Conservation (phyloP, 1,140 invertebrate species). For the Platorchestia sp. region DNA sequence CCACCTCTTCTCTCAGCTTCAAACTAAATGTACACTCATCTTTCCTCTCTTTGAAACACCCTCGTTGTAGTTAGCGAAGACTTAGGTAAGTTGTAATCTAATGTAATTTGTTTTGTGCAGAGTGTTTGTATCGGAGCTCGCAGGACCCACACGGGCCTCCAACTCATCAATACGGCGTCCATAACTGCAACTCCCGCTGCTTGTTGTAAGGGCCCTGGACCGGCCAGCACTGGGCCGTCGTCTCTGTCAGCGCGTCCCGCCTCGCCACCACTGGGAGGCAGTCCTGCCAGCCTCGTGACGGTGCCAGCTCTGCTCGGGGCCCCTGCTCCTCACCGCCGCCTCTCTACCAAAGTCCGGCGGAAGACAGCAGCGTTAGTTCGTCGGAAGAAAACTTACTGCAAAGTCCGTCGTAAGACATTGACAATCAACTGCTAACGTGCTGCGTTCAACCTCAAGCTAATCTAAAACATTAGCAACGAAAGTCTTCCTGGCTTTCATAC, state of each 20-base stretch:
- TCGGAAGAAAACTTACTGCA: conserved; percentile 44
- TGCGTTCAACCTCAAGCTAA: not conserved
- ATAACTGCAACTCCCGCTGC: conserved; percentile 41
- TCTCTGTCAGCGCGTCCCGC: not conserved
- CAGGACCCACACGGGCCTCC: conserved; percentile 44
- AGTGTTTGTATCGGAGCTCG: conserved; percentile 46
- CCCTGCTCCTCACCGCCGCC: not conserved
- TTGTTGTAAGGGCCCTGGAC: conserved; percentile 8
- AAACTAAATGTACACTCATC: too few species aligned
- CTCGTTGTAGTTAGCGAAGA: too few species aligned
- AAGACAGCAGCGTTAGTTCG: conserved; percentile 11
- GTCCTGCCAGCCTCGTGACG: not conserved
- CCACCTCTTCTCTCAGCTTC: too few species aligned
- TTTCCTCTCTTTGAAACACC: too few species aligned
- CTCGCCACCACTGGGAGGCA: not conserved
- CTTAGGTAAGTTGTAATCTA: too few species aligned
- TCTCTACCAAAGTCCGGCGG: conserved; percentile 23
- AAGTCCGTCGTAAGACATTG: conserved; percentile 19
- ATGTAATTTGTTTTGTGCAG: not conserved
- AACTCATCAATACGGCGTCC: conserved; percentile 53
- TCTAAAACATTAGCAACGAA: not conserved
- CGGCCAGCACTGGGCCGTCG: not conserved
- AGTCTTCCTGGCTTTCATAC: not conserved
- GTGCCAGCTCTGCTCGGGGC: not conserved
- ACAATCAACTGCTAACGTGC: not conserved